Evolutionary conservation across 2,113 vertebrate species (phyloP), one percentile per base, ranked within the genome.

Genomic region (Marmota flaviventris): DNA sequence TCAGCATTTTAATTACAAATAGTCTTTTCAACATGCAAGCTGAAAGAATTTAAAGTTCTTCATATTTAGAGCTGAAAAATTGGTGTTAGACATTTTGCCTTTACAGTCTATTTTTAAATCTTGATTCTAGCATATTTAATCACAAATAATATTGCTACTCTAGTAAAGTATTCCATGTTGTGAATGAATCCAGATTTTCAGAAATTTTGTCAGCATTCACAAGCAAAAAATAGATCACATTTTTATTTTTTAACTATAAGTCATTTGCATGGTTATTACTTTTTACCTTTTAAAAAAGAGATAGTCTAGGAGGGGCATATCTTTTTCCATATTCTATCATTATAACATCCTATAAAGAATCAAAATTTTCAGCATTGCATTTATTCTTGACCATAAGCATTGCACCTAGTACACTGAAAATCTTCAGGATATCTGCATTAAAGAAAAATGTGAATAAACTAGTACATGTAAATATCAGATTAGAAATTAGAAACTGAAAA

Each of bases 121-220:
- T 96, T 86, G 81, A 42, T 84, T 92, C 32, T 94, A 73, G 16
- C 34, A 63, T 82, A 82, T 45, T 96, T 85, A 92, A 72, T 76
- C 45, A 77, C 72, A 95, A 82, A 69, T 86, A 88, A 53, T 88
- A 42, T 75, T 88, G 58, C 39, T 75, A 61, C 8, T 4, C 67
- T 78, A 53, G 10, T 69, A 45, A 92, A 87, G 10, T 95, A 63
- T 69, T 95, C 61, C 91, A 17, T 85, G n/a, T 22, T 87, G 22
- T n/a, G 45, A 85, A 48, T 92, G 48, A 94, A 92, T 63, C 4
- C 39, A 81, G 3, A 32, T 88, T 85, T 90, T 82, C 37, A 95
- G 56, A 97, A 96, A 92, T 92, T 91, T 63, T 75, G 32, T 87
- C 70, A 79, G 37, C 65, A 85, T 96, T 96, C 42, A 58, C 27